Conservation (phyloP, 2,888 invertebrate genomes). For the Thecocarcelia acutangulata region DNA sequence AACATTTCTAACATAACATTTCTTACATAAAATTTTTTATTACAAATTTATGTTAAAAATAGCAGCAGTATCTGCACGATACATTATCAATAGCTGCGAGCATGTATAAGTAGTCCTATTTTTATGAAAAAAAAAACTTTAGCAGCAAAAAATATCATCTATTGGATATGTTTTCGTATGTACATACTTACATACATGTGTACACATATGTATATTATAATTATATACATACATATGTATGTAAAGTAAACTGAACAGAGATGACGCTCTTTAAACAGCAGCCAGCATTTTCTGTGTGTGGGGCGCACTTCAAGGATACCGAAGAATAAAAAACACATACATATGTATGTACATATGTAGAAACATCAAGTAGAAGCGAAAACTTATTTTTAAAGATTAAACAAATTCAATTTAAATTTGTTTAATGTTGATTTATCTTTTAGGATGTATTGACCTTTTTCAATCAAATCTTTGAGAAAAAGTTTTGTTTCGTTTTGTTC, state of each 20-base stretch:
- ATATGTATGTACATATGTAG: too few relatives aligned
- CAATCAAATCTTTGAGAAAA: too few relatives aligned
- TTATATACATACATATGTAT: too few relatives aligned
- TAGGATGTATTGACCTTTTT: too few relatives aligned
- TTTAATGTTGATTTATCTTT: too few relatives aligned
- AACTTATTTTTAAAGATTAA: conserved; percentile 2
- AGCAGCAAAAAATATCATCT: conserved; percentile 11
- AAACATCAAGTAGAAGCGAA: too few relatives aligned
- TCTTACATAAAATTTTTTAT: neutral
- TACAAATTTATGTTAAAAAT: conserved; percentile 6
- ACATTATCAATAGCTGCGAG: conserved; percentile 1
- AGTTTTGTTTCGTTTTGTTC: too few relatives aligned
- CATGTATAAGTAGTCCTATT: conserved; percentile 5
- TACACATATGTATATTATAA: neutral
- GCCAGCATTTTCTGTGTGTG: neutral
- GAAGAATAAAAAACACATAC: too few relatives aligned
- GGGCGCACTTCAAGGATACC: conserved; percentile 4
- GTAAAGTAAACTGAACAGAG: conserved; percentile 10
- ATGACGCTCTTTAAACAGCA: conserved; percentile 24
- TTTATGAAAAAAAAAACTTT: conserved; percentile 2
- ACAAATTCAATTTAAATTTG: neutral
- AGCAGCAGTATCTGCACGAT: conserved; percentile 9
- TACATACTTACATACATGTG: neutral
- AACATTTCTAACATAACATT: conserved; percentile 28
- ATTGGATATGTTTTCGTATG: neutral